These are phyloP conservation scores for Leptothorax acervorum DNA, from an alignment of 2,888 invertebrate genomes.

Conservation along the genomic window DNA sequence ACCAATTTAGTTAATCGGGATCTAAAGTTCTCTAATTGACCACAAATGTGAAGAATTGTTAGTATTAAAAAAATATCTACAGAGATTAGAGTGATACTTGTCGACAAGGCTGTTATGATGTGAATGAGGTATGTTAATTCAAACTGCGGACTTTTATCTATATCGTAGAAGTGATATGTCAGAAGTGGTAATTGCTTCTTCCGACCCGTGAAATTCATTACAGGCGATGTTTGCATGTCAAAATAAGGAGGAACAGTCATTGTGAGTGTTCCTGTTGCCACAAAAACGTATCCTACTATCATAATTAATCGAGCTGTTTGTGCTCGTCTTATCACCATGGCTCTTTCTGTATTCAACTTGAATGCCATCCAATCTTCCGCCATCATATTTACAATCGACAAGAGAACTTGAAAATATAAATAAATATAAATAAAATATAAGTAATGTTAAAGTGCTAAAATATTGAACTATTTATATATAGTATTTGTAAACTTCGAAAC, in stretches of 20 bases:
- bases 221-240: background rate
- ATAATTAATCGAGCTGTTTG: conserved; percentile 10
- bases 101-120: too few relatives aligned
- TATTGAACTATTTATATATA: background rate
- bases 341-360: conserved; percentile 19
- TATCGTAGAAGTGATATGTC: conserved; percentile 28
- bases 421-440: background rate
- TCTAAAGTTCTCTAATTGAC: conserved; percentile 40
- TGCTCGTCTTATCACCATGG: conserved; percentile 47
- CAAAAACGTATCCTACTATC: background rate
- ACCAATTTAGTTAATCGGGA: background rate
- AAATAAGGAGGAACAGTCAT: background rate
- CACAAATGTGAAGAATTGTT: conserved; percentile 24
- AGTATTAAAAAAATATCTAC: conserved; percentile 13
- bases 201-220: conserved; percentile 11
- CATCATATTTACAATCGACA: conserved; percentile 49
- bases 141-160: conserved; percentile 20
- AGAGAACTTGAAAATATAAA: conserved; percentile 34
- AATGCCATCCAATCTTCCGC: conserved; percentile 47
- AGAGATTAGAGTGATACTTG: too few relatives aligned
- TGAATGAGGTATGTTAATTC: background rate
- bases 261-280: fast-evolving
- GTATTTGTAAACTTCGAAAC: background rate
- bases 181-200: background rate
- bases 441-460: background rate